Evolutionary conservation across 2,113 vertebrate species (phyloP).

Genomic region (Salvelinus sp.): DNA sequence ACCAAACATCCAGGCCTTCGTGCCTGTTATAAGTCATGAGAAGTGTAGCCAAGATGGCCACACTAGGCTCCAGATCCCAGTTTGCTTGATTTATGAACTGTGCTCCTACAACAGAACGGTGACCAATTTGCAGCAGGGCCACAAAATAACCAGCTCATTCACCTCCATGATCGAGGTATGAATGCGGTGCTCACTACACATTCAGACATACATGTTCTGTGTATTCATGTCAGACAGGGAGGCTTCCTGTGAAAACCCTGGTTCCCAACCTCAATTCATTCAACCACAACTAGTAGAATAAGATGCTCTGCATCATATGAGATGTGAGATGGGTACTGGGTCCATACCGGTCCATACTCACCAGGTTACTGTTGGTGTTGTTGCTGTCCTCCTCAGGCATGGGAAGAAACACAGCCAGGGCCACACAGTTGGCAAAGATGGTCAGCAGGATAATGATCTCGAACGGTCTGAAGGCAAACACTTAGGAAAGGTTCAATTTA

Average conservation of each 20-base stretch:
- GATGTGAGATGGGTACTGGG: too few species aligned
- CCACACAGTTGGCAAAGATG: slow-evolving; percentile 90
- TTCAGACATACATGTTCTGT: neutral
- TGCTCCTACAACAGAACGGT: too few species aligned
- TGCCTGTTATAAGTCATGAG: neutral
- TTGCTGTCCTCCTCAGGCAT: slow-evolving; percentile 92
- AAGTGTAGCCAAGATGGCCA: neutral
- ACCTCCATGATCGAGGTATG: too few species aligned
- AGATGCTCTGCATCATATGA: too few species aligned
- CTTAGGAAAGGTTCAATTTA: slow-evolving; percentile 23
- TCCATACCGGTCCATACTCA: slow-evolving; percentile 57
- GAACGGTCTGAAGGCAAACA: slow-evolving; percentile 67
- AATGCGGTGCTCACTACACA: neutral
- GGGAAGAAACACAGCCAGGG: slow-evolving; percentile 87
- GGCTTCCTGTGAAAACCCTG: too few species aligned
- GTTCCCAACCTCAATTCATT: too few species aligned
- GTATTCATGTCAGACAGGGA: neutral
- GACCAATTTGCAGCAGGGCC: too few species aligned
- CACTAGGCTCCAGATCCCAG: neutral
- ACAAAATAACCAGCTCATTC: too few species aligned
- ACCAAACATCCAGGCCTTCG: neutral
- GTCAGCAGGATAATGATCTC: slow-evolving; percentile 91
- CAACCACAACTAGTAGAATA: too few species aligned
- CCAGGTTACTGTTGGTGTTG: slow-evolving; percentile 82
- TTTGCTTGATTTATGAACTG: neutral